These are phyloP conservation scores for Carposina sasakii DNA, from an alignment of 1,140 invertebrate genomes.

Conservation along the genomic window DNA sequence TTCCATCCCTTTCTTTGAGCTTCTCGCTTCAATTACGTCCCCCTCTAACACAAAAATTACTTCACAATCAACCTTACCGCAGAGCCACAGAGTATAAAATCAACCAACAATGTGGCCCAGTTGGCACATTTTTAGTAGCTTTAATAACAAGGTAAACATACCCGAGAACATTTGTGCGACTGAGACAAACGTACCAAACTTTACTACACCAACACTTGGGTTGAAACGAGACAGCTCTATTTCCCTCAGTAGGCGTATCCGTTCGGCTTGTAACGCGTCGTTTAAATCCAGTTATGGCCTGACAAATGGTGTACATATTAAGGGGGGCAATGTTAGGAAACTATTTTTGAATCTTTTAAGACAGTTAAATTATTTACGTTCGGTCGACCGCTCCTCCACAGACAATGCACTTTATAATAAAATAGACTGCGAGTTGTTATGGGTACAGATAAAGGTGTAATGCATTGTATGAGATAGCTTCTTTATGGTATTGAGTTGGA, in stretches of 20 bases:
- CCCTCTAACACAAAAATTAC: conserved; percentile 17
- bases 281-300: conserved; percentile 71
- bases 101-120: conserved; percentile 14
- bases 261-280: conserved; percentile 46
- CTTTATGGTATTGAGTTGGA: conserved; percentile 61
- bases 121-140: conserved; percentile 42
- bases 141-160: conserved; percentile 46
- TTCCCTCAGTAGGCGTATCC: conserved; percentile 48
- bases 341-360: conserved; percentile 74
- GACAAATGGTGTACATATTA: conserved; percentile 71
- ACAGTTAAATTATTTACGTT: conserved; percentile 72
- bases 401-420: conserved; percentile 72
- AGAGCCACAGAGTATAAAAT: conserved; percentile 12
- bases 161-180: conserved; percentile 33
- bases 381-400: conserved; percentile 49
- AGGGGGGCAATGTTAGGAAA: conserved; percentile 69
- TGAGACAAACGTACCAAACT: conserved; percentile 33
- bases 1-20: conserved; percentile 46
- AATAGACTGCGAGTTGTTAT: conserved; percentile 66
- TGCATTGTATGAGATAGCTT: conserved; percentile 63
- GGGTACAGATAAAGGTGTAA: conserved; percentile 65
- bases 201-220: too few species aligned
- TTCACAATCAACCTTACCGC: neutral
- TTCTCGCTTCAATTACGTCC: conserved; percentile 56
- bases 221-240: conserved; percentile 36